Conservation (phyloP, 1,140 invertebrate species). For the Paraescarpia echinospica region DNA sequence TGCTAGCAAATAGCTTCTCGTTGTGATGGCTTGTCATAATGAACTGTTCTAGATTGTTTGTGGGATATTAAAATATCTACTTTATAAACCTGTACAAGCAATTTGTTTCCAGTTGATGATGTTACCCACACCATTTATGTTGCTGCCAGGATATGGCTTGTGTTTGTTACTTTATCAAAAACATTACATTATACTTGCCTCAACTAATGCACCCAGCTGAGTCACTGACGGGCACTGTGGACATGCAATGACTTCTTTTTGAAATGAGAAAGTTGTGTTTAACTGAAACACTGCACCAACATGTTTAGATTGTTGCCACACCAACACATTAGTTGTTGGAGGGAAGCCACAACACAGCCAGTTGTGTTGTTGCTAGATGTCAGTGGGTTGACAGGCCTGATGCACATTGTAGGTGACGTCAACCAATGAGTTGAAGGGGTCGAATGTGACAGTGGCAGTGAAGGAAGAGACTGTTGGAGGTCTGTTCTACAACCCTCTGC, state of each 20-base stretch:
- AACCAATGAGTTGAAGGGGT: not conserved
- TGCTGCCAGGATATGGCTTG: not conserved
- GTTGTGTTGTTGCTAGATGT: no score
- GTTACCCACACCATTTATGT: not conserved
- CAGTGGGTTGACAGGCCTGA: no score
- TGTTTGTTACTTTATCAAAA: not conserved
- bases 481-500: constrained; percentile 3
- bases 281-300: not conserved
- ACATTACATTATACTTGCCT: not conserved
- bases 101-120: not conserved
- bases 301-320: not conserved
- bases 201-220: not conserved
- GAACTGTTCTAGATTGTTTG: not conserved
- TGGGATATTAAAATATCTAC: not conserved
- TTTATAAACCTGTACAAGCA: not conserved
- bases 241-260: not conserved
- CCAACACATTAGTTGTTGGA: not conserved
- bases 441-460: not conserved
- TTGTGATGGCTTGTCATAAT: not conserved
- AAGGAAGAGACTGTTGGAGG: not conserved
- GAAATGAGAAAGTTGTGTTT: not conserved
- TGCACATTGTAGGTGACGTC: no score
- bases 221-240: not conserved
- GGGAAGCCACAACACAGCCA: no score
- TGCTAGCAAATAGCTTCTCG: not conserved